Conservation (phyloP, 2,888 invertebrate genomes). For the Mycalesis mineus region DNA sequence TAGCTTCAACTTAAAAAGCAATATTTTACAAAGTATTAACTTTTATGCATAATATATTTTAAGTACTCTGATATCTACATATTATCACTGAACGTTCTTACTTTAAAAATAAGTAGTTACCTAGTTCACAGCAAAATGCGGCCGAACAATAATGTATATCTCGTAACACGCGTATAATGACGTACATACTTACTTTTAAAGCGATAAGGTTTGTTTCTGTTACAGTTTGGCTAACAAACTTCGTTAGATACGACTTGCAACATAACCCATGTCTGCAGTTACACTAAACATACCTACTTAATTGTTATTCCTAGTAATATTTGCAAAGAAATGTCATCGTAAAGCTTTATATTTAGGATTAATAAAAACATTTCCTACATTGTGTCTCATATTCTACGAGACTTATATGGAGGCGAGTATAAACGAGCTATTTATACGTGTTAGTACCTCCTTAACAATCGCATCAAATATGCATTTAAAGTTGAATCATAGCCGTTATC, state of each 20-base stretch:
- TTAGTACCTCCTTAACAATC: neutral
- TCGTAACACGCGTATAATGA: constrained; percentile 11
- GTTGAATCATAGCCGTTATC: neutral
- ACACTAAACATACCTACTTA: neutral
- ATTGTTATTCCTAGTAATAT: neutral
- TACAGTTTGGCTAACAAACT: neutral
- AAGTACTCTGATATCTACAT: neutral
- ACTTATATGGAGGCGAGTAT: neutral
- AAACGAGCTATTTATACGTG: neutral
- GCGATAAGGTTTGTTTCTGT: constrained; percentile 3
- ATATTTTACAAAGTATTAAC: constrained; percentile 7
- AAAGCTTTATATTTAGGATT: neutral
- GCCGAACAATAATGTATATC: constrained; percentile 16
- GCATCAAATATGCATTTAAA: neutral
- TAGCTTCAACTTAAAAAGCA: neutral
- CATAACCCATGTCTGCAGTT: neutral
- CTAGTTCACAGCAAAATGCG: constrained; percentile 22
- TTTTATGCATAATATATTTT: constrained; percentile 8
- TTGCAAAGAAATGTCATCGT: neutral
- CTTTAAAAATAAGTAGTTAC: neutral
- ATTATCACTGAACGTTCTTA: neutral
- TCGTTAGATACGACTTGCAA: neutral
- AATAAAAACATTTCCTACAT: constrained; percentile 1
- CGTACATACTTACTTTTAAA: neutral
- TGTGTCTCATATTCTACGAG: neutral